These are phyloP conservation scores for Hippocampus kuda DNA, from an alignment of 2,797 vertebrate genomes.

Conservation along the genomic window DNA sequence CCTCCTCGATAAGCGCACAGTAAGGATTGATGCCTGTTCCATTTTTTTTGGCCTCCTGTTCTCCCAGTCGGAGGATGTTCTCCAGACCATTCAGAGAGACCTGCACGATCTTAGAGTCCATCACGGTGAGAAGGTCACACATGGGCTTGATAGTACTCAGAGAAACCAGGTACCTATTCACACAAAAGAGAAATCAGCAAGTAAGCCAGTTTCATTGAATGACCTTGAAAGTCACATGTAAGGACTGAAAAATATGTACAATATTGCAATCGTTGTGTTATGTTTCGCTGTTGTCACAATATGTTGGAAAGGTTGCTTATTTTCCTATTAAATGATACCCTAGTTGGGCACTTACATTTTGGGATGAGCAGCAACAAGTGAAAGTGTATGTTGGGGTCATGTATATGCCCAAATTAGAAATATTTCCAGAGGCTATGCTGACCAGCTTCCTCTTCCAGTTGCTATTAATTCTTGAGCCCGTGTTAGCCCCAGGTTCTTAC, in stretches of 20 bases:
- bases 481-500: too few relatives aligned
- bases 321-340: too few relatives aligned
- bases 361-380: too few relatives aligned
- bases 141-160: constrained; percentile 84
- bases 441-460: too few relatives aligned
- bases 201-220: background rate
- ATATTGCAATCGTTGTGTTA: background rate
- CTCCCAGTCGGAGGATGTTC: constrained; percentile 83
- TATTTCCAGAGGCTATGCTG: too few relatives aligned
- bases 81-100: constrained; percentile 86
- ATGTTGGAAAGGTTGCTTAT: too few relatives aligned
- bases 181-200: background rate
- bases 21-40: constrained; percentile 80
- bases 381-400: too few relatives aligned
- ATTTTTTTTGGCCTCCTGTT: constrained; percentile 83
- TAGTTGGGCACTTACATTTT: too few relatives aligned
- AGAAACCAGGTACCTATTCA: constrained; percentile 78
- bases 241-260: background rate
- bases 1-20: constrained; percentile 84
- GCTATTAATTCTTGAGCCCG: too few relatives aligned
- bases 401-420: too few relatives aligned
- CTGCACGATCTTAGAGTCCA: constrained; percentile 90
- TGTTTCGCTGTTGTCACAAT: too few relatives aligned
- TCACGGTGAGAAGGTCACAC: constrained; percentile 86
- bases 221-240: background rate